Base-by-base conservation (phyloP, 2,888 invertebrate genomes). In the Vanessa cardui region DNA sequence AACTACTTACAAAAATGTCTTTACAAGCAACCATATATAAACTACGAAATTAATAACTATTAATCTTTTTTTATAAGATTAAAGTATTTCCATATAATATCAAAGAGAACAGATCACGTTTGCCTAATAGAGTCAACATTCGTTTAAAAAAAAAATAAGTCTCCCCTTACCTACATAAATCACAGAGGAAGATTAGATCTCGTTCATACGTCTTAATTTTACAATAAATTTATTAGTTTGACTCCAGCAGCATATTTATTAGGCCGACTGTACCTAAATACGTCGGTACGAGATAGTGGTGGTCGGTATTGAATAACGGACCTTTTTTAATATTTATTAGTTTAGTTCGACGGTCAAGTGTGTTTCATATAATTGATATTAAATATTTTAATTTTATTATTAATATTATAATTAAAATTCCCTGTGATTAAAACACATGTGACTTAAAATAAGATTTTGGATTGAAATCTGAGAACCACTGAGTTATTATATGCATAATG, bases 161-260 rank as follows among this genome's bases (percentile, higher is more conserved):
- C 89, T 88, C 85, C 84, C 85, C 82, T 74, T 74, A n/a, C n/a
- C n/a, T 69, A 74, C 80, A 89, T 92, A 92, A 91, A 92, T 92
- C 91, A 85, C 77, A 61, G 73, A 69, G 70, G 45, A 62, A 88
- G 91, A 92, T 92, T 90, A 92, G 90, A 92, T 92, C 91, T 88
- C 80, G 79, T 79, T 81, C 80, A 82, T 89, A 89, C 84, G 84
- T 88, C 90, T 91, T 89, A 91, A 91, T 91, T 89, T 89, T 87
- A 86, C 84, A 83, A 83, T 86, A 86, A 89, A 90, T 91, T 88
- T 89, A 88, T 89, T 83, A 83, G 83, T 82, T 71, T 72, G 77
- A 73, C 68, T 76, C 74, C 73, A 75, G 77, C 76, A 72, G 68
- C 69, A 73, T 76, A 89, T 90, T 89, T 90, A 89, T 89, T 82